These are phyloP conservation scores for Serranus cabrilla DNA, from an alignment of 2,797 vertebrate species.

Conservation along the genomic window DNA sequence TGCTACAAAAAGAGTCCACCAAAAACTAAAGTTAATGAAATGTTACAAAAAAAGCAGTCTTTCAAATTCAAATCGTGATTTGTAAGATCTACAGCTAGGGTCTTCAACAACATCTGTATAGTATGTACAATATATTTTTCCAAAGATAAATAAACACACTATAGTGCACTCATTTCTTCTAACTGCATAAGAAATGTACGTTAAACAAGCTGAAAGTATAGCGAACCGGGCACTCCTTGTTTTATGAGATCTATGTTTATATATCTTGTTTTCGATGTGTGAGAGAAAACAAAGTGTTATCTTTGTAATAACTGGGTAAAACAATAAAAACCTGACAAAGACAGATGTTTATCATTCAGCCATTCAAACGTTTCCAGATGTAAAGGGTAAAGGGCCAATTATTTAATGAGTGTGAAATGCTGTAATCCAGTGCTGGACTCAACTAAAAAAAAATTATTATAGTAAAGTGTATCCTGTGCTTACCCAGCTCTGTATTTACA, in stretches of 20 bases:
- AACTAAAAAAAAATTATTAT: constrained; percentile 8
- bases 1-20: constrained; percentile 82
- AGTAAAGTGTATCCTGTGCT: not conserved
- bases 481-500: not conserved
- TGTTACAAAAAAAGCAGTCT: not conserved
- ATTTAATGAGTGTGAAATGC: constrained; percentile 15
- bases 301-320: constrained; percentile 2
- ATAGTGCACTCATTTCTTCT: not conserved
- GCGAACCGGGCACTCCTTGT: not conserved
- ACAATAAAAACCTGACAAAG: not conserved
- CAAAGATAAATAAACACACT: not conserved
- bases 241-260: not conserved
- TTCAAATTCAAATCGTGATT: not conserved
- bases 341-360: constrained; percentile 32
- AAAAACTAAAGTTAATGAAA: not conserved
- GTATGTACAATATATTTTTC: not conserved
- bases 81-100: not conserved
- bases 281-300: not conserved
- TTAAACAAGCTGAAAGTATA: not conserved
- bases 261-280: not conserved
- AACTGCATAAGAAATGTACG: not conserved
- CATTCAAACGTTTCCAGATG: constrained; percentile 44
- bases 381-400: not conserved
- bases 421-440: constrained; percentile 16
- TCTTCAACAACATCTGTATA: not conserved